Base-by-base conservation (phyloP, 1,140 invertebrate species). In the Daktulosphaira vitifoliae region DNA sequence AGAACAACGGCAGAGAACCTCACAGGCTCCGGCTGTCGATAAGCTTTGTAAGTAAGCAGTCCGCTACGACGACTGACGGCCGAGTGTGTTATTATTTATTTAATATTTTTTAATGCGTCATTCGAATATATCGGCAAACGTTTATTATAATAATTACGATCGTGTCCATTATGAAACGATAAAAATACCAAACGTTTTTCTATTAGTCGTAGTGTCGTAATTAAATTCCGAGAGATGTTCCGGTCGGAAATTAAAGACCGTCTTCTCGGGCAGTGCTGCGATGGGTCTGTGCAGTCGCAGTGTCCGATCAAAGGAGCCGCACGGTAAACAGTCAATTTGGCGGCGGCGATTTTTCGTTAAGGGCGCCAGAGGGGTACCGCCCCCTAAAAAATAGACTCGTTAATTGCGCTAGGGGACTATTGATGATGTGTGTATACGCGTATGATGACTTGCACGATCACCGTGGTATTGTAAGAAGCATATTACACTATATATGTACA, bases 291-390 rank as follows among this genome's bases (percentile, higher is more conserved):
- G 11, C 29, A 33, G 29, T 11, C 5, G 11, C 29, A 33, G 29
- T 8, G n/a, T 3, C 15, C 53, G 53, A 62, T 62, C 56, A 62
- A 62, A 62, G 26, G 42, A 48, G 42, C 56, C 56, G 56, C 56
- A 46, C 56, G 56, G 56, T 62, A 62, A 62, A 62, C 56, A 62
- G 56, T 62, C 56, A 46, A 62, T 62, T 62, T 62, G 56, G 42
- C 56, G 56, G 51, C 51, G 51, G 42, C 42, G 54, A 33, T 33
- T 48, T 62, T 48, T 22, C 56, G 42, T 33, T 33, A 33, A 62
- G 56, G 56, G 56, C 56, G 56, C 56, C 56, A 62, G 15, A 6
- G 26, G 42, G 42, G 42, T 16, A 62, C 56, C 56, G 56, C 56
- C 56, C 42, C 7, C 42, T 25, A 59, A 44, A 59, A 62, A 62